Evolutionary conservation across 2,888 invertebrate genomes (phyloP).

Genomic region (Ochropacha duplaris): DNA sequence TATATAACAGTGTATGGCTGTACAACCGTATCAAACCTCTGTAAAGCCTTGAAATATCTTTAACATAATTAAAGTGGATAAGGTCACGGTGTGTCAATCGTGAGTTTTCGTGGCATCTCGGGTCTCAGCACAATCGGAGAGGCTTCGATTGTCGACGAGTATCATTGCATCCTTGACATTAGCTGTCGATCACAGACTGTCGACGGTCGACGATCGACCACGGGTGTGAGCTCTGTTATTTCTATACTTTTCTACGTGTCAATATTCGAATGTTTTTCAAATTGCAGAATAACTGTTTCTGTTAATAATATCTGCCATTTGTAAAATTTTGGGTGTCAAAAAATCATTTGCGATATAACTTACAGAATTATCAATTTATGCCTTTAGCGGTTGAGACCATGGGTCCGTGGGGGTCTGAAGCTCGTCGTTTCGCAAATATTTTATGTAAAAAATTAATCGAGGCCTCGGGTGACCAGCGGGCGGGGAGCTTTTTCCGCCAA

Average conservation of each 20-base stretch:
- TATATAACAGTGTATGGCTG: no score
- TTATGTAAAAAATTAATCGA: no score
- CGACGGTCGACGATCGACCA: no score
- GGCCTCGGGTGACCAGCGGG: no score
- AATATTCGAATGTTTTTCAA: neutral
- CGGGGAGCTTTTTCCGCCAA: no score
- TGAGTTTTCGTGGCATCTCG: neutral
- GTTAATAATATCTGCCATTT: no score
- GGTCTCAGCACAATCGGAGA: neutral
- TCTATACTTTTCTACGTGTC: neutral
- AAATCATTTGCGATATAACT: neutral
- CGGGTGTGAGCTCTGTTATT: constrained; percentile 14
- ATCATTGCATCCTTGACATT: constrained; percentile 24
- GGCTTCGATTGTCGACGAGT: neutral
- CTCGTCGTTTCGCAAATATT: no score
- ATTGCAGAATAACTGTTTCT: neutral
- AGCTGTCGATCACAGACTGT: constrained; percentile 20
- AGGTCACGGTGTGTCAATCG: neutral
- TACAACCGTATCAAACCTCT: no score
- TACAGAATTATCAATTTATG: no score
- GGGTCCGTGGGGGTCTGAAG: no score
- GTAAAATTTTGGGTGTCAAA: neutral
- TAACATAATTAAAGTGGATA: neutral
- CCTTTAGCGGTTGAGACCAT: no score
- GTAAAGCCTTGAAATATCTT: neutral